A percentile compares a stretch with the other conserved stretches of the same genome.
Evolutionary conservation across 2,888 invertebrate genomes (phyloP).

Genomic region (Dolomedes plantarius): DNA sequence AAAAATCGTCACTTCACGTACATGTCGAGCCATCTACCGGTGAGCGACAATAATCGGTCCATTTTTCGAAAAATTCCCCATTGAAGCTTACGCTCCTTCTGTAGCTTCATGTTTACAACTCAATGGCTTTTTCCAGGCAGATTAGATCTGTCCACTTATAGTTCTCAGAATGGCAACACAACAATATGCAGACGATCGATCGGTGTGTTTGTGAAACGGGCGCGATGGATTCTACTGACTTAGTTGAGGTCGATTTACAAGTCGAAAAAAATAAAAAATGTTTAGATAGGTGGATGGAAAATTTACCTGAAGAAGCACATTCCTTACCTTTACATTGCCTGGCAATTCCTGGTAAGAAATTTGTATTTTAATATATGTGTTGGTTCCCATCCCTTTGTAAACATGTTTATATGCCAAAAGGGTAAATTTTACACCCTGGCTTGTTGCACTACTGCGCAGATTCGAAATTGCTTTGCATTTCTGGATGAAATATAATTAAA

Average conservation of each 20-base stretch:
- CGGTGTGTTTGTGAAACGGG: slow-evolving; percentile 13
- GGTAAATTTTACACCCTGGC: neutral
- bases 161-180: slow-evolving; percentile 47
- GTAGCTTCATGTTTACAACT: too few relatives aligned
- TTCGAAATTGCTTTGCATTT: neutral
- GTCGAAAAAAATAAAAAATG: slow-evolving; percentile 62
- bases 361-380: neutral
- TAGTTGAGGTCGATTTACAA: slow-evolving; percentile 67
- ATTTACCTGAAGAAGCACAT: slow-evolving; percentile 69
- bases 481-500: neutral
- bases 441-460: slow-evolving; percentile 1
- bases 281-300: slow-evolving; percentile 71
- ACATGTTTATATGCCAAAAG: slow-evolving; percentile 9
- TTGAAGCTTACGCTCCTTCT: too few relatives aligned
- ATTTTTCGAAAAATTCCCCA: too few relatives aligned
- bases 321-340: slow-evolving; percentile 64
- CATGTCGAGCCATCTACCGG: too few relatives aligned
- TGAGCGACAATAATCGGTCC: too few relatives aligned
- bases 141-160: too few relatives aligned
- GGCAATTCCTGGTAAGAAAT: slow-evolving; percentile 72
- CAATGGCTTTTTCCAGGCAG: too few relatives aligned
- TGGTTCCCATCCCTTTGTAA: neutral
- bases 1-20: too few relatives aligned
- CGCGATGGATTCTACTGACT: slow-evolving; percentile 56
- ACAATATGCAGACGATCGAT: slow-evolving; percentile 33